Conservation (phyloP, 2,113 vertebrate genomes). For the Pelodiscus sinensis region DNA sequence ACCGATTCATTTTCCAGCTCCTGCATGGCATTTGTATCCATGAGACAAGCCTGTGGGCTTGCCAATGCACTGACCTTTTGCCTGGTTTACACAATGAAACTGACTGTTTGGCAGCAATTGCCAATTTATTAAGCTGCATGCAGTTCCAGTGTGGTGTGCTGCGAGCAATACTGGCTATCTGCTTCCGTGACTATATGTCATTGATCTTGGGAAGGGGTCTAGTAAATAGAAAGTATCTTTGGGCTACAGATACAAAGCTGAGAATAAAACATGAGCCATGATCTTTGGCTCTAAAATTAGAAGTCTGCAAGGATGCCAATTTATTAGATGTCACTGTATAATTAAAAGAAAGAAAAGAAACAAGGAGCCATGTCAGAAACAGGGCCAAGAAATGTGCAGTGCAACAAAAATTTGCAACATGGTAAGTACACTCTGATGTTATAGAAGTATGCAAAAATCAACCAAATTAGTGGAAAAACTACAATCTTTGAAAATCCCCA, state of each 20-base stretch:
- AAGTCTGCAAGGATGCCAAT: conserved; percentile 9
- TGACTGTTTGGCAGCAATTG: background rate
- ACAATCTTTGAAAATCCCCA: background rate
- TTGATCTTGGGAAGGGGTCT: background rate
- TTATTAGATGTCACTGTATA: conserved; percentile 1
- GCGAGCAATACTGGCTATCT: background rate
- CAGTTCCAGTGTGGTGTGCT: background rate
- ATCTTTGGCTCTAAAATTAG: conserved; percentile 7
- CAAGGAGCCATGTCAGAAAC: background rate
- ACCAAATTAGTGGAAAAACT: background rate
- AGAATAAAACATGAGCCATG: background rate
- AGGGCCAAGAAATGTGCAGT: background rate
- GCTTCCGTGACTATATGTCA: background rate
- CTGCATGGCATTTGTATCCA: conserved; percentile 14
- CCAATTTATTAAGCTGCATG: background rate
- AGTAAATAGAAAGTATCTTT: background rate
- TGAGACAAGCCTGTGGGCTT: conserved; percentile 26
- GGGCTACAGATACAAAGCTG: background rate
- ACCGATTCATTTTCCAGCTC: conserved; percentile 57
- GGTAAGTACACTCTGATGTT: background rate
- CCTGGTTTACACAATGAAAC: conserved; percentile 41
- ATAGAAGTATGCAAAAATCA: background rate
- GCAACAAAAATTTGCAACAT: background rate
- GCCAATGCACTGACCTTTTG: conserved; percentile 36
- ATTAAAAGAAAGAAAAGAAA: background rate